Base-by-base conservation (phyloP, 2,888 invertebrate genomes). In the Melanotus villosus region DNA sequence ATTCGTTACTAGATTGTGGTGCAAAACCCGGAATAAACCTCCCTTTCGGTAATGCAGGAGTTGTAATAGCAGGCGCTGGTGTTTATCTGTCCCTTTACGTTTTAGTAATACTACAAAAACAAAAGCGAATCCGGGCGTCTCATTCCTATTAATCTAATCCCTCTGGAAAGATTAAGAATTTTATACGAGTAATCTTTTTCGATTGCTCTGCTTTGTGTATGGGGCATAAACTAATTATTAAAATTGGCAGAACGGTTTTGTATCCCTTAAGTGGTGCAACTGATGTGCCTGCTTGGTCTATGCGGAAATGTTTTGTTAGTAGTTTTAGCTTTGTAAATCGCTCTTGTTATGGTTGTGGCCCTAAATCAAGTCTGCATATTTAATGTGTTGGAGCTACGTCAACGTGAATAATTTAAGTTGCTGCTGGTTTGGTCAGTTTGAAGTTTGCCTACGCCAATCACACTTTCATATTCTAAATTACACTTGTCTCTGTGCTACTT, bases 361-460 rank as follows among this genome's bases (percentile, higher is more conserved):
- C 56, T 64, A 64, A 56, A 64, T 64, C 64, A 64, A 56, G 64
- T 56, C 43, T 64, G 54, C 64, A 64, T 64, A 64, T 64, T 64
- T 64, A 64, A 64, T 64, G 56, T 21, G 63, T 9, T 41, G 41
- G 43, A 64, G 64, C 52, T 43, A 43, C 56, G 56, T 56, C 64
- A 64, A 54, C 41, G 32, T 64, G 56, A 64, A 64, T 64, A 64
- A 64, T 64, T 64, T 32, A 64, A 62, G 36, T 62, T 38, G 38
- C 50, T 34, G 52, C 36, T 18, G 50, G 62, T 52, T 62, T 52
- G 62, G 62, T 50, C 62, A 62, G 30, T 62, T 62, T 16, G 38
- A 50, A 52, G 26, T 52, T 50, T 52, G 26, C 36, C 36, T 38
- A 52, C 36, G 26, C 34, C 50, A 50, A 62, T 50, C 62, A 26